Conservation (phyloP, 2,113 vertebrate genomes). For the Felis chaus region DNA sequence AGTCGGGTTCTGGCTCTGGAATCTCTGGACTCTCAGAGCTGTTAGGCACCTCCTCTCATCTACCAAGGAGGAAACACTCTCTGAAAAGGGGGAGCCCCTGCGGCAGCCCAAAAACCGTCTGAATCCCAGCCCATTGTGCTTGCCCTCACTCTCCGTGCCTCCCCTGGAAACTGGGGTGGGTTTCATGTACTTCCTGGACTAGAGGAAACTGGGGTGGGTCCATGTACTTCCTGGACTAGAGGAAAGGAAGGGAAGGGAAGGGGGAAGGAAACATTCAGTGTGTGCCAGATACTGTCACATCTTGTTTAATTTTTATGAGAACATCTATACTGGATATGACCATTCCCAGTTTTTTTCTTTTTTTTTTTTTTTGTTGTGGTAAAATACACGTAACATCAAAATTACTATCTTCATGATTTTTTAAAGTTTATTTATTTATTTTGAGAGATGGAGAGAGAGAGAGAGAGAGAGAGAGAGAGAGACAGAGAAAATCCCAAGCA, state of each 20-base stretch:
- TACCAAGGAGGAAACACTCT: background rate
- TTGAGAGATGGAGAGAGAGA: no score
- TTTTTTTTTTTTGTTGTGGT: background rate
- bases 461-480: no score
- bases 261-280: background rate
- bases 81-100: background rate
- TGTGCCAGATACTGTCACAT: background rate
- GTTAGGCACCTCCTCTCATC: background rate
- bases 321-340: background rate
- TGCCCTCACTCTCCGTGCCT: fast-evolving
- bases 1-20: background rate
- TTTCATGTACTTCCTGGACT: fast-evolving
- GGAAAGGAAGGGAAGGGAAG: background rate
- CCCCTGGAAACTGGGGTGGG: background rate
- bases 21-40: background rate
- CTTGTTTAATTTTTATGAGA: background rate
- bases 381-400: background rate
- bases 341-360: background rate
- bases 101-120: background rate
- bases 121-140: background rate
- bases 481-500: no score
- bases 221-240: fast-evolving
- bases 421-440: no score
- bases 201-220: background rate
- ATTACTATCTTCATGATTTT: background rate